A percentile compares a stretch with the other conserved stretches of the same genome.
These are phyloP conservation scores for Hirtodrosophila cameraria DNA, from an alignment of 2,888 invertebrate species.

Conservation along the genomic window DNA sequence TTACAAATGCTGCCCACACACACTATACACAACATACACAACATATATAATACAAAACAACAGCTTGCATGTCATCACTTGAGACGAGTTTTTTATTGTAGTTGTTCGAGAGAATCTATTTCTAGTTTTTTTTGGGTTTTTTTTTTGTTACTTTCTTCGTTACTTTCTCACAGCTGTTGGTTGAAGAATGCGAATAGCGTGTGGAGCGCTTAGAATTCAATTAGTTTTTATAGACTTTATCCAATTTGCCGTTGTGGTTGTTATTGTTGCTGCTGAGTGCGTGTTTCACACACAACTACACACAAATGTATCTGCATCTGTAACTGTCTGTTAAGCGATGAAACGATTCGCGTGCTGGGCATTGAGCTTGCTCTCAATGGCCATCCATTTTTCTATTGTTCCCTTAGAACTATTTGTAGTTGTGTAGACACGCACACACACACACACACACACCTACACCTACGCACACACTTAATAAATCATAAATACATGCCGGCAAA, in stretches of 20 bases:
- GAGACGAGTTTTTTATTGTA: constrained; percentile 55
- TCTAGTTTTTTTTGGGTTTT: constrained; percentile 33
- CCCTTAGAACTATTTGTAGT: constrained; percentile 70
- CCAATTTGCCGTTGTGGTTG: constrained; percentile 69
- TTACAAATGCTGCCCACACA: constrained; percentile 46
- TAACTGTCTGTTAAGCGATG: constrained; percentile 63
- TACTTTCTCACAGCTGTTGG: constrained; percentile 71
- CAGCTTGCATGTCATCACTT: constrained; percentile 77
- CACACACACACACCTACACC: constrained; percentile 27
- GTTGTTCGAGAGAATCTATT: constrained; percentile 31
- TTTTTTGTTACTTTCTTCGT: constrained; percentile 52
- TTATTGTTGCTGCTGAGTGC: constrained; percentile 47
- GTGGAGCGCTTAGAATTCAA: constrained; percentile 79
- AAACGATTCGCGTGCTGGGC: constrained; percentile 76
- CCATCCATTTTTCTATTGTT: constrained; percentile 74
- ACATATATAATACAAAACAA: constrained; percentile 30
- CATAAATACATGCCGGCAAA: constrained; percentile 78
- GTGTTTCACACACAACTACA: constrained; percentile 47
- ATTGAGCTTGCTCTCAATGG: constrained; percentile 68
- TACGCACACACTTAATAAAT: constrained; percentile 72
- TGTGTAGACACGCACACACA: constrained; percentile 58
- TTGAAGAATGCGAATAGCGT: constrained; percentile 68
- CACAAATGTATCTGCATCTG: constrained; percentile 56
- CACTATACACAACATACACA: constrained; percentile 27
- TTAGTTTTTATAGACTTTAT: constrained; percentile 80